phyloP scores from a whole-genome alignment of 2,113 vertebrate species.

The Hippocampus abdominalis region DNA sequence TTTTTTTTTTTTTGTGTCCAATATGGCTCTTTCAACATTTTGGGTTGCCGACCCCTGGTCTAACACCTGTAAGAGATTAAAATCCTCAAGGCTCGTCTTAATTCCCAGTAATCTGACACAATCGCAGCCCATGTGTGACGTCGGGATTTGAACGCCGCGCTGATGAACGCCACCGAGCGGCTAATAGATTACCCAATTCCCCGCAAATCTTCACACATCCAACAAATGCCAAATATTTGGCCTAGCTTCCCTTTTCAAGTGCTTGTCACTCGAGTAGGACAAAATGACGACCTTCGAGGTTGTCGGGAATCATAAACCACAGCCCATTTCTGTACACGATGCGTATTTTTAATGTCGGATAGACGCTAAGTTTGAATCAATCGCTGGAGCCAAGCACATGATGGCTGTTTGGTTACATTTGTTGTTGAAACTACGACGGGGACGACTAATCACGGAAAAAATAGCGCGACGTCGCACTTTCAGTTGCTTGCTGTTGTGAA shows the following conservation, averaged over 20 bases:
- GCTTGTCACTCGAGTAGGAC: slow-evolving; percentile 9
- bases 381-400: neutral
- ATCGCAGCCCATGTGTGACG: slow-evolving; percentile 44
- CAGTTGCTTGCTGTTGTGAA: neutral
- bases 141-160: slow-evolving; percentile 41
- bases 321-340: neutral
- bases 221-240: slow-evolving; percentile 26
- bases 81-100: slow-evolving; percentile 45
- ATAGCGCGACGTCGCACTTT: neutral
- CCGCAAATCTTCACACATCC: slow-evolving; percentile 33
- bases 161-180: slow-evolving; percentile 36
- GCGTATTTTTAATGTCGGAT: neutral
- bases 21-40: too few relatives aligned
- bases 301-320: neutral
- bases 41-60: too few relatives aligned
- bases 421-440: neutral
- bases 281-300: neutral
- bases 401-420: neutral
- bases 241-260: slow-evolving; percentile 14
- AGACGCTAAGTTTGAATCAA: neutral
- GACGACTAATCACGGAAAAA: neutral
- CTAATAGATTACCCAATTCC: slow-evolving; percentile 51
- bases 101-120: slow-evolving; percentile 54
- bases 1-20: too few relatives aligned
- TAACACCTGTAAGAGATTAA: slow-evolving; percentile 56